These are phyloP conservation scores for Clunio marinus DNA, from an alignment of 2,888 invertebrate genomes.

Conservation along the genomic window DNA sequence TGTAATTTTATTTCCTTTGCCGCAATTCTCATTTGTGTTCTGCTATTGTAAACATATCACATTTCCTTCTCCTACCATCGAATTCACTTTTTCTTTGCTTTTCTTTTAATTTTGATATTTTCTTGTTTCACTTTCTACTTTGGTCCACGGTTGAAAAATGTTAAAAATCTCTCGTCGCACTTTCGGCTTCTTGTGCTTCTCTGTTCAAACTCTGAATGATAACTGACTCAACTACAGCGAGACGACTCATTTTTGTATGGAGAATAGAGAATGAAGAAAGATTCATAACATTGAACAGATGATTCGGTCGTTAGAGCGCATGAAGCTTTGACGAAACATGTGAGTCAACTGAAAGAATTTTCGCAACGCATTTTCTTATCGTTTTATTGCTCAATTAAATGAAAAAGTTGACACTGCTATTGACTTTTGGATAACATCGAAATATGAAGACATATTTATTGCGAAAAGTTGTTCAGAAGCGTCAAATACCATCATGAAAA, in stretches of 20 bases:
- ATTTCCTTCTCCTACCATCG: not conserved
- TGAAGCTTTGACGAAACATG: not conserved
- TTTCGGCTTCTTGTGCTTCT: slow-evolving; percentile 10
- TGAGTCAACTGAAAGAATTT: not conserved
- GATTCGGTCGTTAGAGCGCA: not conserved
- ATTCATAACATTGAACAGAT: not conserved
- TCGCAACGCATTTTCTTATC: no score
- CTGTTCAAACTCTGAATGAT: slow-evolving; percentile 18
- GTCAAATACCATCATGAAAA: no score
- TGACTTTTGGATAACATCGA: no score
- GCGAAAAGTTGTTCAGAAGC: no score
- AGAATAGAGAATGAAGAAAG: not conserved
- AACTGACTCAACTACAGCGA: slow-evolving; percentile 9
- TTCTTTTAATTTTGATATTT: not conserved
- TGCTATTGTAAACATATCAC: slow-evolving; percentile 11
- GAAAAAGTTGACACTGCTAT: no score
- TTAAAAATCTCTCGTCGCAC: not conserved
- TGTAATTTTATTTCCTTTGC: not conserved
- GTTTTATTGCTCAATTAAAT: no score
- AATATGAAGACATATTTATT: no score
- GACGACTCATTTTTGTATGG: slow-evolving; percentile 24
- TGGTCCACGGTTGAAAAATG: not conserved
- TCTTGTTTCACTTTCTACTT: slow-evolving; percentile 15
- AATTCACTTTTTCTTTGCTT: not conserved
- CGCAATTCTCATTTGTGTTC: not conserved